phyloP scores from a whole-genome alignment of 2,888 invertebrate species.

The Pristionchus entomophagus region DNA sequence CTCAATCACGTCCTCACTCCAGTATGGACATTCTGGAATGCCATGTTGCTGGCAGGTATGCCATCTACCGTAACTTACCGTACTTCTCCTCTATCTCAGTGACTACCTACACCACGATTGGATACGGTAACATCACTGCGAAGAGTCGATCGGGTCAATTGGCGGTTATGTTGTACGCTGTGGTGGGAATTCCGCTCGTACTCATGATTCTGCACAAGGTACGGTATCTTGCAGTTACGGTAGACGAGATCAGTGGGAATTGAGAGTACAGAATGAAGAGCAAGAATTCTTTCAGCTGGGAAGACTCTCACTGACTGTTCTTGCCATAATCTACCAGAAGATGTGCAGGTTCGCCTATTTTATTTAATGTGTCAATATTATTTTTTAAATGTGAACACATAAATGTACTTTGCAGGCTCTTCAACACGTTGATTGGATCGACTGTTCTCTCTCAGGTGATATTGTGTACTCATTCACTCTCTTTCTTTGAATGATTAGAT shows the following conservation, averaged over 20 bases:
- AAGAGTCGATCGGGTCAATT: conserved; percentile 71
- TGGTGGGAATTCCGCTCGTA: conserved; percentile 74
- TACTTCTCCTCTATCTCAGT: conserved; percentile 59
- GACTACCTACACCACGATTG: conserved; percentile 75
- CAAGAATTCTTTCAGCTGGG: conserved; percentile 67
- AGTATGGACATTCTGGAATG: conserved; percentile 75
- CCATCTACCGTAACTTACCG: background rate
- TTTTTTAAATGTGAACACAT: background rate
- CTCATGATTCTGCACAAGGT: conserved; percentile 74
- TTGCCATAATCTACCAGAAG: conserved; percentile 68
- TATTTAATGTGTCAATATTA: background rate
- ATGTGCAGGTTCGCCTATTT: conserved; percentile 17
- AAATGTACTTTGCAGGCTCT: background rate
- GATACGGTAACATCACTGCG: conserved; percentile 74
- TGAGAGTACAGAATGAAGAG: background rate
- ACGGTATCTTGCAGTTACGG: background rate
- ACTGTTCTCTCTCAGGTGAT: background rate
- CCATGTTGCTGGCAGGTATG: conserved; percentile 72
- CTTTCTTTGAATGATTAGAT: background rate
- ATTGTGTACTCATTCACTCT: background rate
- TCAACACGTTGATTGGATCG: conserved; percentile 22
- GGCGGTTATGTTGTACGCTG: conserved; percentile 74
- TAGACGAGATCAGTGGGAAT: background rate
- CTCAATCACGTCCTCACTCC: conserved; percentile 70
- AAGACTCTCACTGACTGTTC: conserved; percentile 66